Evolutionary conservation across 2,797 vertebrate genomes (phyloP).

Genomic region (Echiichthys vipera): DNA sequence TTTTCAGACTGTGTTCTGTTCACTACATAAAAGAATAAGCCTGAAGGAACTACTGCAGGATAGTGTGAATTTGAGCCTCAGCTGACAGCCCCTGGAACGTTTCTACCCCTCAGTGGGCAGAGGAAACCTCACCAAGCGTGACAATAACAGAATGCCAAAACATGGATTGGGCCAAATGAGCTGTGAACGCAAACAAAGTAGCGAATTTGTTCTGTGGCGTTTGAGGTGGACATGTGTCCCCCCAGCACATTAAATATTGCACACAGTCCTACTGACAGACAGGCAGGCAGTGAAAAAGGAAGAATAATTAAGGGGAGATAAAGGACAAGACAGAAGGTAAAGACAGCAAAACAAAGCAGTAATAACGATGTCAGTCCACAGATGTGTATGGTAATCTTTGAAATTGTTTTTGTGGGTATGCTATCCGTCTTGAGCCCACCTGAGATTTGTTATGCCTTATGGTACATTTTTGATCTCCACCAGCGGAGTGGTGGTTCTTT

Average conservation of each 20-base stretch:
- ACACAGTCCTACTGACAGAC: slow-evolving; percentile 46
- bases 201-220: slow-evolving; percentile 63
- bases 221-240: slow-evolving; percentile 71
- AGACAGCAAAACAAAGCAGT: slow-evolving; percentile 33
- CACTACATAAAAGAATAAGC: slow-evolving; percentile 33
- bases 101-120: slow-evolving; percentile 63
- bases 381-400: slow-evolving; percentile 50
- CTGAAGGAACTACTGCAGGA: slow-evolving; percentile 56
- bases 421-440: slow-evolving; percentile 47
- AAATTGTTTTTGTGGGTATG: slow-evolving; percentile 39
- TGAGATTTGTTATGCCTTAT: slow-evolving; percentile 59
- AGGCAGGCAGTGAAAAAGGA: slow-evolving; percentile 26
- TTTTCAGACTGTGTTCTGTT: slow-evolving; percentile 38
- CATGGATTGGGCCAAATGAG: slow-evolving; percentile 77
- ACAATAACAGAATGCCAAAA: slow-evolving; percentile 78
- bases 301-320: slow-evolving; percentile 56
- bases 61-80: slow-evolving; percentile 58
- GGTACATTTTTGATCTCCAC: slow-evolving; percentile 51
- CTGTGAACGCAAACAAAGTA: slow-evolving; percentile 79
- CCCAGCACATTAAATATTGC: slow-evolving; percentile 71
- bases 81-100: slow-evolving; percentile 67
- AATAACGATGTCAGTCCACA: slow-evolving; percentile 36
- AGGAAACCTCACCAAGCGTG: slow-evolving; percentile 70
- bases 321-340: slow-evolving; percentile 35
- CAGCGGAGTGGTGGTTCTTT: slow-evolving; percentile 33